These are phyloP conservation scores for Anodontia alba DNA, from an alignment of 2,888 invertebrate species.

Conservation along the genomic window DNA sequence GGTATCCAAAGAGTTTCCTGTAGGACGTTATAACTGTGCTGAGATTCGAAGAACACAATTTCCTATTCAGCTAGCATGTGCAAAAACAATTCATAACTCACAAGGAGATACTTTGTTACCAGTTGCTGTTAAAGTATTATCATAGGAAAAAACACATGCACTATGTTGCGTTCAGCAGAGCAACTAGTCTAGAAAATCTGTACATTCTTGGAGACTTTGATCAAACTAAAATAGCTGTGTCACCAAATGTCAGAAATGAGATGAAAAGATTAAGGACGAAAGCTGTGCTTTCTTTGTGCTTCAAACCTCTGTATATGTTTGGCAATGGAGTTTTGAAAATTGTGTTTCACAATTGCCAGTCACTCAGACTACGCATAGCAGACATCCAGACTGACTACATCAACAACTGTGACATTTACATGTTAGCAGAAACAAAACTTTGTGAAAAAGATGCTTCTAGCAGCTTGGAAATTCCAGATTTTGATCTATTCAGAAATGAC, in stretches of 20 bases:
- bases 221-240: constrained; percentile 22
- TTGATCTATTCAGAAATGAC: too few relatives aligned
- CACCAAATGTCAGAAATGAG: constrained; percentile 30
- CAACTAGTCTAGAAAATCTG: constrained; percentile 19
- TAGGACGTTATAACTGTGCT: constrained; percentile 21
- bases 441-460: too few relatives aligned
- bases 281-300: too few relatives aligned
- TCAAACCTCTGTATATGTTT: too few relatives aligned
- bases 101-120: constrained; percentile 42
- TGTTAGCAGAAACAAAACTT: constrained; percentile 20
- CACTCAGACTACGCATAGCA: constrained; percentile 18
- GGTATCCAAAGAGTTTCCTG: constrained; percentile 26
- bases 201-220: constrained; percentile 30
- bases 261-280: constrained; percentile 30
- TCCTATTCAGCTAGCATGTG: constrained; percentile 38
- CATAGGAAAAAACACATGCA: constrained; percentile 34
- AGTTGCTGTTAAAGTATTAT: constrained; percentile 29
- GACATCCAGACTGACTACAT: constrained; percentile 25
- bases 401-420: constrained; percentile 3
- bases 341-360: constrained; percentile 27
- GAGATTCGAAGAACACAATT: constrained; percentile 38
- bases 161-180: constrained; percentile 46
- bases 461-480: too few relatives aligned
- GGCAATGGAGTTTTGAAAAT: constrained; percentile 4
- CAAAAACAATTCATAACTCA: constrained; percentile 43